Evolutionary conservation across 2,113 vertebrate genomes (phyloP).

Genomic region (Albula glossodonta): DNA sequence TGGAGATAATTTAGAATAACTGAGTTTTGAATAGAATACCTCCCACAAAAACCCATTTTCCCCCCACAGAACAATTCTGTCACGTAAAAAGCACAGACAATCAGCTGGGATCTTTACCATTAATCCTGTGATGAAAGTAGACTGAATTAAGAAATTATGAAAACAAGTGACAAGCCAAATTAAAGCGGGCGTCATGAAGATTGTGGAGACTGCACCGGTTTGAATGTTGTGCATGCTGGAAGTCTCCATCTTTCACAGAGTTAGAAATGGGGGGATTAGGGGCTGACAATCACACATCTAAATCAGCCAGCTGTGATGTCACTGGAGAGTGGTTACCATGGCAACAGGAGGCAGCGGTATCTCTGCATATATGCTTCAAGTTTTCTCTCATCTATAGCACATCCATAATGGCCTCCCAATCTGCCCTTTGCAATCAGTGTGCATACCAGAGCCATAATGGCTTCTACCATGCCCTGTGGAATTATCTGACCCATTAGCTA

Average conservation of each 20-base stretch:
- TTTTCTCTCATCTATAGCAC: slow-evolving; percentile 39
- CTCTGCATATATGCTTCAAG: slow-evolving; percentile 50
- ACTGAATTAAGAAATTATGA: neutral
- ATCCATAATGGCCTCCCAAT: no score
- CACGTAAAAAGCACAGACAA: neutral
- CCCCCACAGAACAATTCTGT: neutral
- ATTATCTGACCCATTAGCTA: slow-evolving; percentile 58
- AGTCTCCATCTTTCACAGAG: neutral
- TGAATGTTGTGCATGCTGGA: neutral
- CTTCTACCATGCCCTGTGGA: slow-evolving; percentile 53
- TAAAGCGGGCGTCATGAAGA: neutral
- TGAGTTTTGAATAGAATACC: neutral
- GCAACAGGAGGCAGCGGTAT: slow-evolving; percentile 60
- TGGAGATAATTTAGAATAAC: neutral
- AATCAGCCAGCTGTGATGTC: slow-evolving; percentile 51
- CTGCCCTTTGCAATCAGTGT: no score
- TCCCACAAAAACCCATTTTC: neutral
- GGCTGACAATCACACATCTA: slow-evolving; percentile 53
- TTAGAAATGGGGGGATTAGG: slow-evolving; percentile 34
- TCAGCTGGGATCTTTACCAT: neutral
- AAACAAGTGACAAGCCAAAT: neutral
- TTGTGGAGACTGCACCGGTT: neutral
- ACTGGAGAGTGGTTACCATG: slow-evolving; percentile 62
- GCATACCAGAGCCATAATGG: slow-evolving; percentile 34
- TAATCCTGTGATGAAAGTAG: neutral